Conservation (phyloP, 2,888 invertebrate species). For the Sceliomorpha sp. region DNA sequence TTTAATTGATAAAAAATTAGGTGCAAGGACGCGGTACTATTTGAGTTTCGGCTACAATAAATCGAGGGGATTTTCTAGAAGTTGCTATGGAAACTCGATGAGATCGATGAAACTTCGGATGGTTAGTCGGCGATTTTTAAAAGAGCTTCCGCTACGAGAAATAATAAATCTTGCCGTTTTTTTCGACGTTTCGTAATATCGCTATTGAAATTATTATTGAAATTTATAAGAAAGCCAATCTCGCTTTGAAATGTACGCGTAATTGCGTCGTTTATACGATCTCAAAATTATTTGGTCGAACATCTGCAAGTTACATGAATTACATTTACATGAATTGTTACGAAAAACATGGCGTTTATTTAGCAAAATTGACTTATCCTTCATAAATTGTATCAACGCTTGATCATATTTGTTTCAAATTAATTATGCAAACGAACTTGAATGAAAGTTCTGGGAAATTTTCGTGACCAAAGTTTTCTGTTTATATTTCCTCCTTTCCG, state of each 20-base stretch:
- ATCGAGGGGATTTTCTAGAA: constrained; percentile 55
- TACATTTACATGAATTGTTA: too few species aligned
- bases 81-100: constrained; percentile 58
- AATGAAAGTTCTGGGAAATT: constrained; percentile 19
- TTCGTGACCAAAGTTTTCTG: constrained; percentile 20
- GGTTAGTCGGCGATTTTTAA: constrained; percentile 56
- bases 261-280: too few species aligned
- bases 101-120: constrained; percentile 58
- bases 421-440: constrained; percentile 23
- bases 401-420: too few species aligned
- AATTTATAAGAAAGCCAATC: too few species aligned
- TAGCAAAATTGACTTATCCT: too few species aligned
- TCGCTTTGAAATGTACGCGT: too few species aligned
- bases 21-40: constrained; percentile 18
- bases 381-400: too few species aligned
- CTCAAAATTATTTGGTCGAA: too few species aligned
- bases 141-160: constrained; percentile 50
- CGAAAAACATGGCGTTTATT: too few species aligned
- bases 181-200: too few species aligned
- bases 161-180: constrained; percentile 43
- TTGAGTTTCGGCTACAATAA: constrained; percentile 53
- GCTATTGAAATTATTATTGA: constrained; percentile 13
- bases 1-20: constrained; percentile 23
- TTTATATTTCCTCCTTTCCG: constrained; percentile 23
- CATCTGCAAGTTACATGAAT: too few species aligned